Evolutionary conservation across 2,797 vertebrate species (phyloP).

Genomic region (Propithecus deckenii): DNA sequence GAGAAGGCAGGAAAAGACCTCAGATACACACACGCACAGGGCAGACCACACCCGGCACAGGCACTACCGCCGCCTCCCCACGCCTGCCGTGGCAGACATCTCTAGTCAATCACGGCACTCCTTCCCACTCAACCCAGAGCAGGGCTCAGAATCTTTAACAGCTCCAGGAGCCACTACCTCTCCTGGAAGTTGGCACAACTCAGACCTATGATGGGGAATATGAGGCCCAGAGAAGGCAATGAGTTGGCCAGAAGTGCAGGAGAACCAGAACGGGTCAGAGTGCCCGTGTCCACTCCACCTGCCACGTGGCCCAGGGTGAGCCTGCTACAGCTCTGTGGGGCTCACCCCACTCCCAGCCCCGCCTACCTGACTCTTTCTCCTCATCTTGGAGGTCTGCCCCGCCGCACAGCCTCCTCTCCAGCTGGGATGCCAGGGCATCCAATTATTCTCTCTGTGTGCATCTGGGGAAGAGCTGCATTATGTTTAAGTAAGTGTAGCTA

Average conservation of each 20-base stretch:
- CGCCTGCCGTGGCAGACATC: neutral
- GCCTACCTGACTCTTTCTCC: neutral
- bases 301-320: neutral
- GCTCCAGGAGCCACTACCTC: neutral
- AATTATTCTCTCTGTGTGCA: conserved; percentile 65
- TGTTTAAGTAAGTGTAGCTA: conserved; percentile 70
- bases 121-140: neutral
- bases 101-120: neutral
- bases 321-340: neutral
- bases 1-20: neutral
- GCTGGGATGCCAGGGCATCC: conserved; percentile 45
- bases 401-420: conserved; percentile 13
- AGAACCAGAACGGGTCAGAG: neutral
- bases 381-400: conserved; percentile 29
- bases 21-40: neutral
- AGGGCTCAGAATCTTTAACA: neutral
- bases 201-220: neutral
- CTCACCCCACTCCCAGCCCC: neutral
- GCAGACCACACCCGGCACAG: neutral
- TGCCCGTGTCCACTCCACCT: neutral
- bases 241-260: neutral
- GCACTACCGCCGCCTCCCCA: neutral
- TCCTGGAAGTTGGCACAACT: neutral
- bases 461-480: conserved; percentile 52
- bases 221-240: neutral